Base-by-base conservation (phyloP, 2,888 invertebrate genomes). In the Ypsolopha scabrella region DNA sequence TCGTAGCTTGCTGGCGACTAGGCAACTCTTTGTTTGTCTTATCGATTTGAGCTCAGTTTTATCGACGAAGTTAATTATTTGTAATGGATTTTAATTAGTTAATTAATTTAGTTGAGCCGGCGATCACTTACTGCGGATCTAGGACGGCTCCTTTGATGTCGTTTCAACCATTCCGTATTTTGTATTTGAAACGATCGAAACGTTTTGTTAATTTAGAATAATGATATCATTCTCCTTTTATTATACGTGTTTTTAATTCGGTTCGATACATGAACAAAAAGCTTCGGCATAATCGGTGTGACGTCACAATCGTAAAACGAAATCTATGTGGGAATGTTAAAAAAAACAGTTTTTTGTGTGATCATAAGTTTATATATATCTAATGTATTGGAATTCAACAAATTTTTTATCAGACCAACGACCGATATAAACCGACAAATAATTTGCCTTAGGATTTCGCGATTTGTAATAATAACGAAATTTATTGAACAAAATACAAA, bases 51-150 rank as follows among this genome's bases (percentile, higher is more conserved):
- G 62, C 60, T 64, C 65, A 67, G 69, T 68, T 68, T 72, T 68
- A 73, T 70, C 72, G 72, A 59, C 60, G 54, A 54, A 62, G 58
- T 67, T 74, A 73, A 72, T 72, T 73, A 73, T 71, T 72, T 71
- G 70, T 72, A 73, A 75, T 74, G 77, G 79, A 67, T 74, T 77
- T 74, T 78, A 80, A 80, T 80, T 77, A 79, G 79, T 77, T 79
- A 77, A 80, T 79, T 76, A 74, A 77, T 76, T 77, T 76, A 73
- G 74, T 75, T 71, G 66, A 64, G 62, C 58, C 63, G 60, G 60
- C 55, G 60, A 58, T 62, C 64, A 61, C 60, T 57, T 53, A 48
- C 53, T 54, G 57, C 57, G 56, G 57, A 51, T 54, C 58, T 55
- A 62, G 60, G 63, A 60, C 75, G 76, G 75, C 64, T 64, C 65